Percentiles rank a stretch among this genome's conserved stretches.
phyloP scores from a whole-genome alignment of 2,113 vertebrate species.

The Oplegnathus fasciatus region DNA sequence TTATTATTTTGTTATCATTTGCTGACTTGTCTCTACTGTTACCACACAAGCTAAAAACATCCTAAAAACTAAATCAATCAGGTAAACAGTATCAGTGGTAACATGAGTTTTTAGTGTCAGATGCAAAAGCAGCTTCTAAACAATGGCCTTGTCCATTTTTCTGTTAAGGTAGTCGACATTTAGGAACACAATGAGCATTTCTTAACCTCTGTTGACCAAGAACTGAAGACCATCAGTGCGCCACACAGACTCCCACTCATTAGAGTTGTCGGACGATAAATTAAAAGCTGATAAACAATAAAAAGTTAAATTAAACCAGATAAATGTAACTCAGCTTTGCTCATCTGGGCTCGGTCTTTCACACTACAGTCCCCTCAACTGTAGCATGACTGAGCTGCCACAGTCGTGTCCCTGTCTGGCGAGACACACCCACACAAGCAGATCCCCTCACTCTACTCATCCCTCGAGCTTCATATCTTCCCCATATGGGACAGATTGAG shows the following conservation, averaged over 20 bases:
- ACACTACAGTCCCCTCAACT: neutral
- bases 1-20: neutral
- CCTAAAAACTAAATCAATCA: neutral
- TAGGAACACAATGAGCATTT: neutral
- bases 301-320: conserved; percentile 1
- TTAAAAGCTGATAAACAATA: neutral
- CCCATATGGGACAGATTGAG: conserved; percentile 84
- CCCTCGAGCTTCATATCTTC: conserved; percentile 69
- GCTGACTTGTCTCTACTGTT: neutral
- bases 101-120: neutral
- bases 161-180: neutral
- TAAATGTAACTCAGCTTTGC: neutral
- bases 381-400: conserved; percentile 29
- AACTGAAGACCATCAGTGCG: neutral
- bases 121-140: neutral
- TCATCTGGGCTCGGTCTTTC: neutral
- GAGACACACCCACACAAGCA: conserved; percentile 9
- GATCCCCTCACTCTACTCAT: conserved; percentile 34
- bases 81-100: neutral
- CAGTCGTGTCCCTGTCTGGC: conserved; percentile 22
- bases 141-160: neutral
- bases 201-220: neutral
- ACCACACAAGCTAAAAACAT: neutral
- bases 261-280: neutral
- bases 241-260: neutral